Evolutionary conservation across 1,140 invertebrate genomes (phyloP).

Genomic region (Zaprionus camerounensis): DNA sequence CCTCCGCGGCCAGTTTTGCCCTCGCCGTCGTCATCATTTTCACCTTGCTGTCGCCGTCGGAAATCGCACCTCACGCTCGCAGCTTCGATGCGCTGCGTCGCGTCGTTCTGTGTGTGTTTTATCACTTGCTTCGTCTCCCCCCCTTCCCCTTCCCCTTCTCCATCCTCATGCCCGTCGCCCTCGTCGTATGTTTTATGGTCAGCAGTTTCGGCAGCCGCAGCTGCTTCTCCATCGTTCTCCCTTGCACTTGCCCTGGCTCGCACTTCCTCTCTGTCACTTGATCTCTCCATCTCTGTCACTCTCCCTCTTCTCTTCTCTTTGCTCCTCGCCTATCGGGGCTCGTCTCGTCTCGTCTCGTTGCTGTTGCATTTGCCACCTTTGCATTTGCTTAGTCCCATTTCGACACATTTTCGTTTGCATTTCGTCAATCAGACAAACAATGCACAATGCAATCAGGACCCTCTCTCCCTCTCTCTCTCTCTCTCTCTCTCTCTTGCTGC

Average conservation of each 20-base stretch:
- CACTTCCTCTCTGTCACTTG: constrained; percentile 14
- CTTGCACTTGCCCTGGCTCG: constrained; percentile 2
- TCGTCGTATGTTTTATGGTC: constrained; percentile 52
- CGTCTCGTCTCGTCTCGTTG: constrained; percentile 14
- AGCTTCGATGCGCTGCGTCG: constrained; percentile 13
- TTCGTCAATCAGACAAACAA: constrained; percentile 82
- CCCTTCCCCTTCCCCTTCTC: background rate
- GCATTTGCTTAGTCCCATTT: constrained; percentile 80
- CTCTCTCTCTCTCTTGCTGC: background rate
- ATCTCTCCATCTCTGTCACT: constrained; percentile 6
- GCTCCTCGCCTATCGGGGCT: too few species aligned
- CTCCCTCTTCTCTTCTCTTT: constrained; percentile 11
- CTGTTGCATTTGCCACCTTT: constrained; percentile 60
- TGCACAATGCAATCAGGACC: constrained; percentile 70
- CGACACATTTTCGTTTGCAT: constrained; percentile 82
- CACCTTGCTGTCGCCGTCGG: constrained; percentile 25
- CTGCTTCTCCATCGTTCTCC: constrained; percentile 19
- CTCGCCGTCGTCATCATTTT: constrained; percentile 9
- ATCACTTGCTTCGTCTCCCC: constrained; percentile 35
- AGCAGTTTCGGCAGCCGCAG: constrained; percentile 35
- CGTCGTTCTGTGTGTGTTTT: constrained; percentile 39
- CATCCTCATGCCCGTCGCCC: background rate
- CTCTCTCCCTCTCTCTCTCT: constrained; percentile 24
- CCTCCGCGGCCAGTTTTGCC: constrained; percentile 8
- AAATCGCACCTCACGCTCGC: constrained; percentile 50